These are phyloP conservation scores for Drosophila santomea DNA, from an alignment of 1,140 invertebrate genomes.

Conservation along the genomic window DNA sequence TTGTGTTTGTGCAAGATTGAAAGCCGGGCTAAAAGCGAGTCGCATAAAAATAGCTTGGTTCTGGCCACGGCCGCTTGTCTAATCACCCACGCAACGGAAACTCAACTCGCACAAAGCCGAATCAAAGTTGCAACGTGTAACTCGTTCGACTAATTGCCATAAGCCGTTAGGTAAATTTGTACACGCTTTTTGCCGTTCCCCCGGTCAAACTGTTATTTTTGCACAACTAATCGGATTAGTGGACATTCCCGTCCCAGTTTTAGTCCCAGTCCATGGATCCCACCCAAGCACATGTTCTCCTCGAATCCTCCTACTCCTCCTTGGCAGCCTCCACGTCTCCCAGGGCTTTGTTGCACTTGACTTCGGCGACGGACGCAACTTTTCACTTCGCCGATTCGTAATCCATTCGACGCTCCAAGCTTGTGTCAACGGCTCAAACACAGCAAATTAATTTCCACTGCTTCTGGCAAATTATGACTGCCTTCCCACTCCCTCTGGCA, in stretches of 20 bases:
- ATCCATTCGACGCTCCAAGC: conserved; percentile 25
- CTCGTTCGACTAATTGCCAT: conserved; percentile 71
- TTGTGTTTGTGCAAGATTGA: conserved; percentile 31
- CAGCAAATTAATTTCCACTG: conserved; percentile 34
- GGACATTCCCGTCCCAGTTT: background rate
- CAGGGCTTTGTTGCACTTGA: conserved; percentile 48
- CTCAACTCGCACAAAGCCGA: conserved; percentile 29
- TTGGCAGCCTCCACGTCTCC: conserved; percentile 2
- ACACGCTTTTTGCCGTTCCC: conserved; percentile 7
- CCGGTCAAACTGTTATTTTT: conserved; percentile 51
- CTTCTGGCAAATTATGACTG: conserved; percentile 8
- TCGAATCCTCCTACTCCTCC: background rate
- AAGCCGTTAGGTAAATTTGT: conserved; percentile 68
- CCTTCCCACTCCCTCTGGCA: no score
- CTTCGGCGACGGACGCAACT: conserved; percentile 40
- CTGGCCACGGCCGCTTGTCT: background rate
- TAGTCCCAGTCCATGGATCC: background rate
- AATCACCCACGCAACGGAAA: conserved; percentile 23
- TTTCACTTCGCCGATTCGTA: conserved; percentile 50
- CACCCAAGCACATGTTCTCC: conserved; percentile 1
- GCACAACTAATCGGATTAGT: conserved; percentile 71
- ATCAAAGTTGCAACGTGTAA: conserved; percentile 57
- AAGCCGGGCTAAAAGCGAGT: conserved; percentile 2
- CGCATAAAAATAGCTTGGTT: conserved; percentile 25
- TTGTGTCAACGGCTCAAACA: conserved; percentile 3